Evolutionary conservation across 2,113 vertebrate genomes (phyloP).

Genomic region (Anolis carolinensis): DNA sequence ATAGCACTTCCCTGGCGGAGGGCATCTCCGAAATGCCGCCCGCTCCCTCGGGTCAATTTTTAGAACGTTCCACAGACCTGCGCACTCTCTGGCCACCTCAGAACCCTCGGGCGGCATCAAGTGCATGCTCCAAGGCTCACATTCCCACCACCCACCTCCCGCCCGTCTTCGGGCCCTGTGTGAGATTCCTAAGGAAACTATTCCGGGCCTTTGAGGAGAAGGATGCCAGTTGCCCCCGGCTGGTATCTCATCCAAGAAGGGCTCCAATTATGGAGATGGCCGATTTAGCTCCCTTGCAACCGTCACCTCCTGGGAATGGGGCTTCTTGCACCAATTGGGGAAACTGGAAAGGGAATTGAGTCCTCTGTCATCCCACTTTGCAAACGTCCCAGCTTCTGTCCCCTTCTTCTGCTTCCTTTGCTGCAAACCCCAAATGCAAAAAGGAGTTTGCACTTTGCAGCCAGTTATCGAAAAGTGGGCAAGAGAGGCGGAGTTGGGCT

Average conservation of each 20-base stretch:
- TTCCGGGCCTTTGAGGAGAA: constrained; percentile 16
- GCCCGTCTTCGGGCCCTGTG: not conserved
- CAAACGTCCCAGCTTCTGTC: too few species aligned
- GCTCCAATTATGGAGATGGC: constrained; percentile 23
- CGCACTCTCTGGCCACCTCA: not conserved
- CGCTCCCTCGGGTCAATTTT: not conserved
- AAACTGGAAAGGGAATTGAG: too few species aligned
- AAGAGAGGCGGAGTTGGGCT: too few species aligned
- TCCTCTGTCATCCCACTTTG: too few species aligned
- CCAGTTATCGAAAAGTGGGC: too few species aligned
- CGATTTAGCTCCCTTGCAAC: not conserved
- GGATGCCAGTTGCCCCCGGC: not conserved
- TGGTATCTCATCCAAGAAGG: not conserved
- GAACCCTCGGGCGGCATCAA: not conserved
- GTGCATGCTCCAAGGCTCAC: too few species aligned
- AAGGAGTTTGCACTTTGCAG: too few species aligned
- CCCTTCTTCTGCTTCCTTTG: too few species aligned
- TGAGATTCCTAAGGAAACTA: constrained; percentile 2
- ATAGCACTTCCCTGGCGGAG: not conserved
- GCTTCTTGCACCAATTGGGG: too few species aligned
- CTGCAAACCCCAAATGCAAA: too few species aligned
- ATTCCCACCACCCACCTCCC: not conserved
- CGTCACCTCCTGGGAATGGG: not conserved
- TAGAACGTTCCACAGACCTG: not conserved
- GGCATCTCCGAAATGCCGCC: not conserved